Base-by-base conservation (phyloP, 1,140 invertebrate species). In the Pseudomyrmex flavicornis region DNA sequence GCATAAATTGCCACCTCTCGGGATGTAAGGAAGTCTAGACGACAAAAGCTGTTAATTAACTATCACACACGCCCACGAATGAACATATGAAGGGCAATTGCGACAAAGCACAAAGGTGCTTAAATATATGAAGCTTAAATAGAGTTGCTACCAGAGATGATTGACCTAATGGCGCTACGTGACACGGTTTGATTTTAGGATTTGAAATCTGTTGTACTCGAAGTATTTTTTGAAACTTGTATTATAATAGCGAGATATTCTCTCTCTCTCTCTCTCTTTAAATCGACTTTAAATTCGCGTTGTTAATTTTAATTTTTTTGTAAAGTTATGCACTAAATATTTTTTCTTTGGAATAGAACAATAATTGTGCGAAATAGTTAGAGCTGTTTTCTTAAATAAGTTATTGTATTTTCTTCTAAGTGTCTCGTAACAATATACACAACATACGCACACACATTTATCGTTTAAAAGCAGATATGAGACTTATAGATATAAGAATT, bases 81-180 rank as follows among this genome's bases (percentile, higher is more conserved):
- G 10, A 17, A 61, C 15, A 46, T 65, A n/a, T n/a, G 22, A n/a
- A 83, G 20, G 20, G n/a, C 35, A 82, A 54, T 5, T 35, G 35
- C 9, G 50, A 75, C 22, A 20, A 1, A 17, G n/a, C 2, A 66
- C 46, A 83, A 73, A 65, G 35, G 44, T 68, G 22, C n/a, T 20
- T 48, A 83, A 83, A 86, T 59, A 75, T 83, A 83, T 73, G 48
- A 83, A 48, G 15, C 22, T 70, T 10, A n/a, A 80, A 20, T 10
- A 8, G 26, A 35, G 79, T n/a, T 65, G 74, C 74, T 15, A 35
- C 2, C 26, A 52, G 12, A 82, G n/a, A 83, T 83, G 70, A 83
- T 86, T 86, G 58, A 54, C 13, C 15, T n/a, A 62, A 44, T 54
- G n/a, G 20, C 22, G 26, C 35, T 50, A 54, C 5, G 35, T 35